Evolutionary conservation across 2,113 vertebrate species (phyloP).

Genomic region (Ciconia boyciana): DNA sequence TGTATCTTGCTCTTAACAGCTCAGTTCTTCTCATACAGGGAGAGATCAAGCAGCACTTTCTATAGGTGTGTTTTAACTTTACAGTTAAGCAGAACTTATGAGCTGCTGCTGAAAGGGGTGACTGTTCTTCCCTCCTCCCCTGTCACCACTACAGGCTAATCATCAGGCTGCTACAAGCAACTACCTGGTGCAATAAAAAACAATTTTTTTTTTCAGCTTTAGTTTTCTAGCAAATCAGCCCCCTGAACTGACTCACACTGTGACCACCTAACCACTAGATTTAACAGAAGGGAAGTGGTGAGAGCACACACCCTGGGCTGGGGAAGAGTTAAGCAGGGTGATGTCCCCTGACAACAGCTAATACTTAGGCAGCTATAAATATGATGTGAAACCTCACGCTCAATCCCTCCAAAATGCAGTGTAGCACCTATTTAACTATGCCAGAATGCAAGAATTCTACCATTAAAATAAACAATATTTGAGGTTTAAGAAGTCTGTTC

Average conservation of each 20-base stretch:
- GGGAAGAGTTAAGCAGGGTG: neutral
- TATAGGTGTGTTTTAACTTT: neutral
- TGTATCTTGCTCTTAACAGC: neutral
- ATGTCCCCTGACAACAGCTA: neutral
- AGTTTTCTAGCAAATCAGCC: neutral
- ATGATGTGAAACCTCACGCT: neutral
- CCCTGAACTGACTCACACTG: neutral
- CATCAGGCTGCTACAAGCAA: neutral
- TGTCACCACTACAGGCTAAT: neutral
- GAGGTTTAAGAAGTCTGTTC: neutral
- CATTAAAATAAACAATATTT: neutral
- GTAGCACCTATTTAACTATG: neutral
- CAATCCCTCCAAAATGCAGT: neutral
- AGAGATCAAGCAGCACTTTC: neutral
- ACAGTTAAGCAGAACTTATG: neutral
- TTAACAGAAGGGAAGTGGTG: neutral
- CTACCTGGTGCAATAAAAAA: neutral
- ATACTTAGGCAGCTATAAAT: neutral
- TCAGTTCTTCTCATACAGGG: neutral
- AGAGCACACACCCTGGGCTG: neutral
- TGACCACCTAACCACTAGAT: neutral
- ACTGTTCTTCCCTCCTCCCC: neutral
- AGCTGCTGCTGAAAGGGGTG: neutral
- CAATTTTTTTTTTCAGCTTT: neutral
- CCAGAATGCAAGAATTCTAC: neutral